Evolutionary conservation across 2,113 vertebrate genomes (phyloP).

Genomic region (Ptychochromis oligacanthus): DNA sequence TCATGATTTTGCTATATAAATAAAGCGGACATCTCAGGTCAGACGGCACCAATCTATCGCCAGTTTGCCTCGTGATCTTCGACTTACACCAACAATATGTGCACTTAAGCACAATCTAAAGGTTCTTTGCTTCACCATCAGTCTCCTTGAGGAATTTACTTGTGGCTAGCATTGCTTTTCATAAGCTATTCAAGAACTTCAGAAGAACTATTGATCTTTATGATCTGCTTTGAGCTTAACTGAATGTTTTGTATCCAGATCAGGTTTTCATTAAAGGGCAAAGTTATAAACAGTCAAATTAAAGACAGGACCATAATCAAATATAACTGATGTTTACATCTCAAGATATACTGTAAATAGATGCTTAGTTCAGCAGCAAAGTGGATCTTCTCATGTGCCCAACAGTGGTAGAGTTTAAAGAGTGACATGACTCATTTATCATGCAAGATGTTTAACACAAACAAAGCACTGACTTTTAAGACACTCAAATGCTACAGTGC

Average conservation of each 20-base stretch:
- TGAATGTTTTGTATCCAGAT: not conserved
- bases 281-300: not conserved
- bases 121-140: not conserved
- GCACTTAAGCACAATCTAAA: not conserved
- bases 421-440: not conserved
- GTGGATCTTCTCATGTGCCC: not conserved
- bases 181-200: not conserved
- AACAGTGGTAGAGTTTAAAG: not conserved
- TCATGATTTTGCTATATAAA: not conserved
- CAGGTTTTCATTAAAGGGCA: conserved; percentile 2
- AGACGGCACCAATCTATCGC: not conserved
- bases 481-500: not conserved
- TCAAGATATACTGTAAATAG: not conserved
- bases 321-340: not conserved
- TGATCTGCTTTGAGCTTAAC: not conserved
- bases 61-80: not conserved
- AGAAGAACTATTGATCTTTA: not conserved
- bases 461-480: not conserved
- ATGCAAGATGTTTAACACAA: not conserved
- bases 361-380: not conserved
- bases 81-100: not conserved
- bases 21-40: not conserved
- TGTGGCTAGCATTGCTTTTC: not conserved
- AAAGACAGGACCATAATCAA: not conserved
- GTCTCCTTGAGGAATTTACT: not conserved